Percentiles rank a stretch among this genome's conserved stretches.
phyloP scores from a whole-genome alignment of 2,888 invertebrate species.

The Leistus spinibarbis region DNA sequence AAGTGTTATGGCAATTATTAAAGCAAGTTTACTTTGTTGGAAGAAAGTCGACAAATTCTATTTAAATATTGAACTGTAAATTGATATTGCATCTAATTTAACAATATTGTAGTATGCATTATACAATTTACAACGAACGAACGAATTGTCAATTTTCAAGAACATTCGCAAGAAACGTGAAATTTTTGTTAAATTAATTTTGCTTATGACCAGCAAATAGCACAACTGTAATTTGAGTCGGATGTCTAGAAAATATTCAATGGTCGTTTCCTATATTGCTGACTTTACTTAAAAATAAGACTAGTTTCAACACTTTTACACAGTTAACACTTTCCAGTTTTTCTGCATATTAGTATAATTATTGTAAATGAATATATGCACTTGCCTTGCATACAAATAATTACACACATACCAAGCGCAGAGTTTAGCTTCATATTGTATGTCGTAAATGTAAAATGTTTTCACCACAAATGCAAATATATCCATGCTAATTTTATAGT shows the following conservation, averaged over 20 bases:
- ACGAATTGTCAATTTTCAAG: too few relatives aligned
- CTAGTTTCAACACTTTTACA: background rate
- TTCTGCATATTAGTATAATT: background rate
- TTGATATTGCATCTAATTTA: too few relatives aligned
- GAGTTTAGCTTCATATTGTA: background rate
- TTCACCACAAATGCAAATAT: background rate
- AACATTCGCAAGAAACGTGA: too few relatives aligned
- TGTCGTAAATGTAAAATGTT: background rate
- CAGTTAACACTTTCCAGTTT: background rate
- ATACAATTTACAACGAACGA: background rate
- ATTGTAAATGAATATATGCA: background rate
- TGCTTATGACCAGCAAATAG: background rate
- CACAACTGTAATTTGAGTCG: background rate
- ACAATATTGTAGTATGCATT: too few relatives aligned
- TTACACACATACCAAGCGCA: background rate
- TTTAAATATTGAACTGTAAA: too few relatives aligned
- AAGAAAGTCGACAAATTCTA: too few relatives aligned
- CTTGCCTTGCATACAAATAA: background rate
- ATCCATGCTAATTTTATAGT: background rate
- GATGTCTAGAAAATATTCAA: background rate
- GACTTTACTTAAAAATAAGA: background rate
- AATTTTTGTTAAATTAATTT: background rate
- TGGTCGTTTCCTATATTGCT: background rate
- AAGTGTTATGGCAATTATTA: too few relatives aligned
- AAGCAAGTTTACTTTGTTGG: too few relatives aligned